Evolutionary conservation across 1,140 invertebrate genomes (phyloP).

Genomic region (Plodia interpunctella): DNA sequence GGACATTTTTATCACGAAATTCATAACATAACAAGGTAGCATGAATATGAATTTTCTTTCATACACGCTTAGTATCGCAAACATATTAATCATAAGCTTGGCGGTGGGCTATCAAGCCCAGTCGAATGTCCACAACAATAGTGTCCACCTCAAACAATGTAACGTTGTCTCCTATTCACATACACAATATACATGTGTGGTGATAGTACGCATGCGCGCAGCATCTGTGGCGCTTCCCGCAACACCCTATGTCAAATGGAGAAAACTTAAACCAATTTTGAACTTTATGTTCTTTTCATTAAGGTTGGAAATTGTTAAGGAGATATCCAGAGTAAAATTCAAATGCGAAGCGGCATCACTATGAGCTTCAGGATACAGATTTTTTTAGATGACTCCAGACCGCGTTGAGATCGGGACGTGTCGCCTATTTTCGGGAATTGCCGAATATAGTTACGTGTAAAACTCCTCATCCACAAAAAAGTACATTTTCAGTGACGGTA

Average conservation of each 20-base stretch:
- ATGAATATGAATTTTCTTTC: slow-evolving; percentile 2
- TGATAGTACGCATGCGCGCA: slow-evolving; percentile 64
- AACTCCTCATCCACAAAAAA: neutral
- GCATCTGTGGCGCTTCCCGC: slow-evolving; percentile 66
- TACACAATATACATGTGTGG: slow-evolving; percentile 35
- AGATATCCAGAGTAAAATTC: slow-evolving; percentile 31
- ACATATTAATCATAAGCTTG: slow-evolving; percentile 1
- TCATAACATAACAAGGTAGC: neutral
- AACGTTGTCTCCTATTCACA: slow-evolving; percentile 43
- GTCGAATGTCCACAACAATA: slow-evolving; percentile 50
- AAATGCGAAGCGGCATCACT: slow-evolving; percentile 55
- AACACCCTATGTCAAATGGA: slow-evolving; percentile 26
- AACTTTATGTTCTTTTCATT: neutral
- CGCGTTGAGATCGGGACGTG: slow-evolving; percentile 53
- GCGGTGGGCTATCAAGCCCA: slow-evolving; percentile 26
- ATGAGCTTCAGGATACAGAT: slow-evolving; percentile 69
- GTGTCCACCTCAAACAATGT: slow-evolving; percentile 59
- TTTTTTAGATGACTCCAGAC: slow-evolving; percentile 64
- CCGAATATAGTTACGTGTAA: slow-evolving; percentile 31
- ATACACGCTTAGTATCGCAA: neutral
- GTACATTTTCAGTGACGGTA: slow-evolving; percentile 30
- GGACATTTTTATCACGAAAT: neutral
- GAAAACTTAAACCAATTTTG: neutral
- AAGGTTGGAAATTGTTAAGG: slow-evolving; percentile 24
- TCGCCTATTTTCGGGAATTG: slow-evolving; percentile 20